These are phyloP conservation scores for Subanguina moxae DNA, from an alignment of 1,140 invertebrate genomes.

Conservation along the genomic window DNA sequence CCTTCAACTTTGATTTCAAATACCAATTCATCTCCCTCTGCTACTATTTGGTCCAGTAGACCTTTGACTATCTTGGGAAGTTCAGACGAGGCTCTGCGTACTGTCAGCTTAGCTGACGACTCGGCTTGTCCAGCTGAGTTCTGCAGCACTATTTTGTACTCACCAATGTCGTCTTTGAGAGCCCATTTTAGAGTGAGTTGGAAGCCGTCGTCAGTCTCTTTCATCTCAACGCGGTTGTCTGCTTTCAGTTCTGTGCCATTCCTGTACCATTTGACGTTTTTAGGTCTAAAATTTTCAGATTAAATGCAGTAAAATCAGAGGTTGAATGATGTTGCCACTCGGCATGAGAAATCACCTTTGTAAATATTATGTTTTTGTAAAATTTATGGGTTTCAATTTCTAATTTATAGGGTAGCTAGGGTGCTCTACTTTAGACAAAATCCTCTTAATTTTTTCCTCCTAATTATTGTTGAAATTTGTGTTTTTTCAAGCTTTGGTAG, in stretches of 20 bases:
- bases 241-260: slow-evolving; percentile 54
- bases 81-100: slow-evolving; percentile 10
- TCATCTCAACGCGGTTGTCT: slow-evolving; percentile 39
- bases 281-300: slow-evolving; percentile 39
- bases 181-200: slow-evolving; percentile 32
- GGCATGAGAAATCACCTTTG: no score
- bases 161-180: slow-evolving; percentile 46
- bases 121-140: slow-evolving; percentile 52
- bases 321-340: no score
- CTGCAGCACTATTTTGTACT: slow-evolving; percentile 49
- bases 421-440: no score
- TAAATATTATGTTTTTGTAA: no score
- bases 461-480: no score
- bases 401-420: no score
- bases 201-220: not conserved
- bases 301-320: no score
- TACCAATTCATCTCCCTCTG: slow-evolving; percentile 50
- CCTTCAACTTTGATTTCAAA: slow-evolving; percentile 58
- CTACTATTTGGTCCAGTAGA: slow-evolving; percentile 56
- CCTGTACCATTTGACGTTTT: slow-evolving; percentile 53
- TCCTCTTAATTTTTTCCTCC: no score
- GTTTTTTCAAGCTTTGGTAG: no score
- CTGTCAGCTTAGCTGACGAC: slow-evolving; percentile 48
- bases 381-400: no score
- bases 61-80: slow-evolving; percentile 56